These are phyloP conservation scores for Arnoldichthys spilopterus DNA, from an alignment of 2,797 vertebrate genomes.

Conservation along the genomic window DNA sequence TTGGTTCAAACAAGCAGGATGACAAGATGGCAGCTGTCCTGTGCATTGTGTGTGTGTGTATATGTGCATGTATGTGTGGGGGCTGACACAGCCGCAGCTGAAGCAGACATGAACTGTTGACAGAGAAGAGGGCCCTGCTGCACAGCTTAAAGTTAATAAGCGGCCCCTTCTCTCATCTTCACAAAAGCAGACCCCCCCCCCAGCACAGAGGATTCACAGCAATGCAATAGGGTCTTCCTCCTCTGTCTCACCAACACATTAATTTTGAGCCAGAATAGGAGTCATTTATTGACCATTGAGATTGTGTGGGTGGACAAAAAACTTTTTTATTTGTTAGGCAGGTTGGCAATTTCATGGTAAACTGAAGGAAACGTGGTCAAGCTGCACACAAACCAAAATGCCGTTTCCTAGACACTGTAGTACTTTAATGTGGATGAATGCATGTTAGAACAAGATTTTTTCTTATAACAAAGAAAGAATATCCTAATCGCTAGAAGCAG, in stretches of 20 bases:
- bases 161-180: constrained; percentile 46
- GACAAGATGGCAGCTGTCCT: constrained; percentile 46
- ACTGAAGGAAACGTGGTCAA: neutral
- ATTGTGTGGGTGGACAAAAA: neutral
- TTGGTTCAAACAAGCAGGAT: neutral
- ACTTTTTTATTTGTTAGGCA: neutral
- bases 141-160: constrained; percentile 67
- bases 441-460: neutral
- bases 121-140: constrained; percentile 74
- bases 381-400: no score
- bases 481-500: neutral
- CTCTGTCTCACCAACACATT: constrained; percentile 31
- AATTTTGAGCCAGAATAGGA: constrained; percentile 47
- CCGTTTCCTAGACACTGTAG: no score
- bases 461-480: neutral
- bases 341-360: neutral
- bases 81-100: constrained; percentile 70
- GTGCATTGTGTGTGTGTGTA: constrained; percentile 20
- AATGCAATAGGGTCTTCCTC: constrained; percentile 47
- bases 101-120: constrained; percentile 71
- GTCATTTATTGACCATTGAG: neutral
- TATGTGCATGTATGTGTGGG: constrained; percentile 57
- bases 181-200: constrained; percentile 30
- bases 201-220: constrained; percentile 38
- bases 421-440: neutral